A percentile compares a stretch with the other conserved stretches of the same genome.
phyloP scores from a whole-genome alignment of 1,140 invertebrate species.

The Brachionus plicatilis region DNA sequence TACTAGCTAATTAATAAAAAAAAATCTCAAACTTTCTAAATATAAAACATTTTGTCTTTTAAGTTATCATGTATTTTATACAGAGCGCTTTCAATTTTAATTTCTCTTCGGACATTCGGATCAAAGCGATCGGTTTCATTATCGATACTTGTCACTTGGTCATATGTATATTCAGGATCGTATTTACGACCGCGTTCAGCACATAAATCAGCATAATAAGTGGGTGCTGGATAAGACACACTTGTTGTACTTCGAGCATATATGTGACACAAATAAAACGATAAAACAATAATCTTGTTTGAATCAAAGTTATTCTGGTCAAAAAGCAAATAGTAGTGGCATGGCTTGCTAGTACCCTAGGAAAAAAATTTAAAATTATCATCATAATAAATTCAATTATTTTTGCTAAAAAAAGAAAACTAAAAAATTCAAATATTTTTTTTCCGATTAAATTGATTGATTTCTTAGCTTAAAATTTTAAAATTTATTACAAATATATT shows the following conservation, averaged over 20 bases:
- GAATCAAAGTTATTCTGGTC: conserved; percentile 17
- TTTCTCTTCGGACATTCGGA: not conserved
- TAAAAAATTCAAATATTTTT: too few species aligned
- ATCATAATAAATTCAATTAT: too few species aligned
- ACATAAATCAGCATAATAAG: conserved; percentile 85
- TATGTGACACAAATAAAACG: conserved; percentile 80
- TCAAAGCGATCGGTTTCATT: not conserved
- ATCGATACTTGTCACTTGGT: not conserved
- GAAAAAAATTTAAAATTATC: not conserved
- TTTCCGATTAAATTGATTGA: too few species aligned
- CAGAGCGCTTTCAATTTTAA: not conserved
- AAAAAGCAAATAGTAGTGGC: conserved; percentile 5
- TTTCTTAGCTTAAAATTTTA: not conserved
- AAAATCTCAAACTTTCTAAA: not conserved
- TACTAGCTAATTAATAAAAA: not conserved
- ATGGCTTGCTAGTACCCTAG: conserved; percentile 2
- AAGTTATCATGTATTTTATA: not conserved
- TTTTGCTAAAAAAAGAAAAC: too few species aligned
- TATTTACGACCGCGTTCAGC: conserved; percentile 65
- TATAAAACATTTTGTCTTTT: not conserved
- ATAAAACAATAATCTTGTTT: conserved; percentile 55
- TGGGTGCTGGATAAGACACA: conserved; percentile 85
- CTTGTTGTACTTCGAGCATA: conserved; percentile 77
- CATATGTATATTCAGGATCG: not conserved
- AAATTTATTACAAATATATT: too few species aligned